Base-by-base conservation (phyloP, 2,888 invertebrate genomes). In the Cheilosia vulpina region DNA sequence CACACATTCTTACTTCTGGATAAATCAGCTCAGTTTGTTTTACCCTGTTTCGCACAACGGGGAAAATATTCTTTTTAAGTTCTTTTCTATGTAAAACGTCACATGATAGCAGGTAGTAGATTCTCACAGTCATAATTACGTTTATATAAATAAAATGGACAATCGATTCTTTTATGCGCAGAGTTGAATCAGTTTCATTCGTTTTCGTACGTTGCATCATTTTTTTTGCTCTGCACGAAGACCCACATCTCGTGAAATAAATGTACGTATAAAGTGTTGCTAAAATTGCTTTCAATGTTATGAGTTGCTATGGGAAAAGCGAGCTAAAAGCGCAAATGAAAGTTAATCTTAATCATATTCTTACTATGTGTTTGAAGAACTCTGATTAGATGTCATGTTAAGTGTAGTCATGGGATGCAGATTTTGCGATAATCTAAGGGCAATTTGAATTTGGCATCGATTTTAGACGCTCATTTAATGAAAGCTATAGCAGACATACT, bases 101-200 rank as follows among this genome's bases (percentile, higher is more conserved):
- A 55, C 47, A 65, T 57, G 65, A 13, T 47, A 47, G 55, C 62
- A 73, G 13, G 65, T 55, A n/a, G 31, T 9, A 21, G 19, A 15
- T 57, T 45, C 63, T 62, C 41, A 55, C 66, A n/a, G 17, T 24
- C 21, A 43, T 34, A 21, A 53, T 53, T 60, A 45, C 11, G 34
- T 45, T 53, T 55, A 38, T 19, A 47, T 21, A 63, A 53, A 62
- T 17, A 21, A 63, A 75, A 34, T n/a, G 57, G 45, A 75, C 65
- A 75, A 65, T 75, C 65, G 38, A 57, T 47, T 55, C 57, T 38
- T 57, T 57, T 41, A 43, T 65, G 31, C 21, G 60, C 24, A 24
- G 4, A 27, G 17, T 43, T 69, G n/a, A 57, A 57, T 34, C 31
- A 45, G 17, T 52, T 41, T 19, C 13, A 53, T 43, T 43, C 45